Percentiles rank a stretch among this genome's conserved stretches.
Evolutionary conservation across 2,888 invertebrate genomes (phyloP).

Genomic region (Drosophila hamatofila): DNA sequence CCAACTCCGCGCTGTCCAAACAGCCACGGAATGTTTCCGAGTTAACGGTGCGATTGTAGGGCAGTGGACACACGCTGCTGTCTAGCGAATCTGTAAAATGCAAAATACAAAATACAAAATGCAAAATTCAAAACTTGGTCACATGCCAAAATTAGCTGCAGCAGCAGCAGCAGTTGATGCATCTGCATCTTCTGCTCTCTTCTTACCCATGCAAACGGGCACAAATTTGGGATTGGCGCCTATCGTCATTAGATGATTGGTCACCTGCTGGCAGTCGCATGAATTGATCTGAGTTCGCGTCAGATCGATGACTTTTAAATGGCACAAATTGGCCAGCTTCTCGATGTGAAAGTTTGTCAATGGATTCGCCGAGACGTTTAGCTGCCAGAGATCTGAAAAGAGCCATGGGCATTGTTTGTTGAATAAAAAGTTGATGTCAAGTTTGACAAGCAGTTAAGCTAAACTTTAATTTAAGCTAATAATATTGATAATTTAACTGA

Average conservation of each 20-base stretch:
- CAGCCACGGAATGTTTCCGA: constrained; percentile 76
- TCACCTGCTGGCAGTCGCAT: constrained; percentile 82
- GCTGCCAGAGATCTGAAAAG: constrained; percentile 86
- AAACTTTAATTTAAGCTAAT: background rate
- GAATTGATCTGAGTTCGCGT: constrained; percentile 76
- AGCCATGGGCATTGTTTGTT: too few species aligned
- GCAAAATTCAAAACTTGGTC: constrained; percentile 54
- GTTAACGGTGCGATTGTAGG: constrained; percentile 82
- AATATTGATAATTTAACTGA: background rate
- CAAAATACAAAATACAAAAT: constrained; percentile 38
- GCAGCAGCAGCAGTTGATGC: constrained; percentile 24
- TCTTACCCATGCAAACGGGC: constrained; percentile 83
- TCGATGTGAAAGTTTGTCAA: constrained; percentile 85
- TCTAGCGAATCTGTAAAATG: constrained; percentile 70
- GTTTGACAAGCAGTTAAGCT: background rate
- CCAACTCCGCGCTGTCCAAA: constrained; percentile 63
- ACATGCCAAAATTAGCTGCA: constrained; percentile 70
- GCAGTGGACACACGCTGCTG: constrained; percentile 76
- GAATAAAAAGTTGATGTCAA: too few species aligned
- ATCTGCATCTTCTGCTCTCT: constrained; percentile 1
- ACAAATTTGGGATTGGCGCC: constrained; percentile 78
- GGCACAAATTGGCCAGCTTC: constrained; percentile 88
- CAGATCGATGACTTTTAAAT: constrained; percentile 87
- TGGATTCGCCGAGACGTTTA: constrained; percentile 88
- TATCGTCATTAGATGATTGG: constrained; percentile 78